Conservation (phyloP, 2,888 invertebrate species). For the Timema podura region DNA sequence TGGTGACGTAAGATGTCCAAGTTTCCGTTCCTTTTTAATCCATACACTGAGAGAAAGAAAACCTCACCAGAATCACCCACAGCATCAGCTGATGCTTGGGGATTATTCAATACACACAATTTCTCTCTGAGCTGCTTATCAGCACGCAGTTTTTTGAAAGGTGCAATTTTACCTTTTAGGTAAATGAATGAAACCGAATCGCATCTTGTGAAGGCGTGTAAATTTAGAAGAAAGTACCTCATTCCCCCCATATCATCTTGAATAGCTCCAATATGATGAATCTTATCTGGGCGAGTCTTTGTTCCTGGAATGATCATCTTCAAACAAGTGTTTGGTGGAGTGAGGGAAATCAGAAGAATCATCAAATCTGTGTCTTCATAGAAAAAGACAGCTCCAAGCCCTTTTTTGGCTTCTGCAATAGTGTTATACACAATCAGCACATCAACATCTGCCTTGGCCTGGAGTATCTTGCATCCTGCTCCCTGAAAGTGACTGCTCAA, state of each 20-base stretch:
- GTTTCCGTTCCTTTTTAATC: not conserved
- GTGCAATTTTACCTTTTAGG: not conserved
- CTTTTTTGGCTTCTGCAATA: slow-evolving; percentile 5
- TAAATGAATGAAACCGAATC: not conserved
- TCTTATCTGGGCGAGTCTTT: not conserved
- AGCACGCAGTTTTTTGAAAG: not conserved
- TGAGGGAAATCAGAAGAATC: not conserved
- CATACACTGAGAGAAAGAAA: slow-evolving; percentile 6
- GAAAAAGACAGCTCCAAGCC: not conserved
- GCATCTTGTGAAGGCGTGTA: not conserved
- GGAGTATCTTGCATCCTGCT: not conserved
- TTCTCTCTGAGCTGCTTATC: slow-evolving; percentile 4
- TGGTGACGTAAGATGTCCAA: slow-evolving; percentile 3
- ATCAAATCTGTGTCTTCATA: not conserved
- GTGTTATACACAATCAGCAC: not conserved
- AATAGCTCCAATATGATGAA: slow-evolving; percentile 3
- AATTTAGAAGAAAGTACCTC: not conserved
- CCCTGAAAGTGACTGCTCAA: not conserved
- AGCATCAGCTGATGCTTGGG: slow-evolving; percentile 11
- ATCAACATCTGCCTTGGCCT: slow-evolving; percentile 2
- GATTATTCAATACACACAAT: not conserved
- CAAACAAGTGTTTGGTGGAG: not conserved
- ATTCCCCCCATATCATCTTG: not conserved
- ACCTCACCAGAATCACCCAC: not conserved
- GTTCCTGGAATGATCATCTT: not conserved